These are phyloP conservation scores for Heliconius congener DNA, from an alignment of 1,140 invertebrate species.

Conservation along the genomic window DNA sequence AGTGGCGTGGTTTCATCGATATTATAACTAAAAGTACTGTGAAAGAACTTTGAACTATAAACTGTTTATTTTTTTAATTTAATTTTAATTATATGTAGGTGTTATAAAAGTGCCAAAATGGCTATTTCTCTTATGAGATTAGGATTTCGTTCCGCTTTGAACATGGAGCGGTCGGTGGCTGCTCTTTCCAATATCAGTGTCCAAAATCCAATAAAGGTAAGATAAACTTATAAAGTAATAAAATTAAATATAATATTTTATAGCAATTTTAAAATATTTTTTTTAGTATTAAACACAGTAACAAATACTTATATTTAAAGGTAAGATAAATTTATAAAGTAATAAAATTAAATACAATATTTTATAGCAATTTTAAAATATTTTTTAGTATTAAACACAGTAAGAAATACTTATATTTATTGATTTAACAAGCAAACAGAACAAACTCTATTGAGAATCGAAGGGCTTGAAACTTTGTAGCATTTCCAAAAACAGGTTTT, in stretches of 20 bases:
- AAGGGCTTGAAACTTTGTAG: background rate
- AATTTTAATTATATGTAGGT: conserved; percentile 31
- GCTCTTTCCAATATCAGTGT: conserved; percentile 55
- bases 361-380: no score
- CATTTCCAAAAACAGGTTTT: conserved; percentile 4
- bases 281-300: no score
- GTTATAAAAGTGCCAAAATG: conserved; percentile 57
- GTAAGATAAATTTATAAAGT: no score
- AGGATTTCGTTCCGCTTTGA: conserved; percentile 59
- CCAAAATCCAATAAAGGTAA: conserved; percentile 61
- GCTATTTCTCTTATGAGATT: conserved; percentile 64
- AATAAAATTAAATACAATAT: no score
- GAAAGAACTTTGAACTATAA: background rate
- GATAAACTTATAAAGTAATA: background rate
- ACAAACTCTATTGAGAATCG: background rate
- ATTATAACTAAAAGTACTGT: background rate
- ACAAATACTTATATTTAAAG: no score
- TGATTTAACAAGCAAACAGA: no score
- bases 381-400: no score
- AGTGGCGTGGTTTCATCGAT: conserved; percentile 12
- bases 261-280: no score
- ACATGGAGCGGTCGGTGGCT: conserved; percentile 66
- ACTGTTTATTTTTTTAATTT: background rate
- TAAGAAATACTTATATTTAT: no score
- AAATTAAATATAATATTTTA: no score